Percentiles rank a stretch among this genome's conserved stretches.
These are phyloP conservation scores for Cecropterus lyciades DNA, from an alignment of 1,140 invertebrate genomes.

Conservation along the genomic window DNA sequence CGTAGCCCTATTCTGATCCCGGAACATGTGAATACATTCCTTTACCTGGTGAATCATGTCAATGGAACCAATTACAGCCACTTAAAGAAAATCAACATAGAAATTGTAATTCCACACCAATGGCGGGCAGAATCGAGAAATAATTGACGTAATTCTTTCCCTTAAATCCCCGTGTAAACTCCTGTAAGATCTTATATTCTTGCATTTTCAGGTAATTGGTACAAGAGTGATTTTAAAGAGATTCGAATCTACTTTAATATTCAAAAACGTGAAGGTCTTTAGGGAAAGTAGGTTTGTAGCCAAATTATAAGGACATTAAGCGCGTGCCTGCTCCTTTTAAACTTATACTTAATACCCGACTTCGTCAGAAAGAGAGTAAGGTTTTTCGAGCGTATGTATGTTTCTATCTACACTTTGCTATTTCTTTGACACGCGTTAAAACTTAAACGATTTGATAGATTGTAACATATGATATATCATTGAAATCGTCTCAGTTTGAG, in stretches of 20 bases:
- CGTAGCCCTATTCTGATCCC: no score
- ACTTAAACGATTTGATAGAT: no score
- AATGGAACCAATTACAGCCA: no score
- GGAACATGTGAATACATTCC: no score
- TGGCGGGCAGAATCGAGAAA: constrained; percentile 1
- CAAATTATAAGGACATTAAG: constrained; percentile 21
- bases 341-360: constrained; percentile 5
- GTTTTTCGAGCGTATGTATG: no score
- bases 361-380: no score
- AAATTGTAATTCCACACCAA: not conserved
- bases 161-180: not conserved
- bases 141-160: constrained; percentile 11
- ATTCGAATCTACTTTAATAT: constrained; percentile 17
- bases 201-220: constrained; percentile 12
- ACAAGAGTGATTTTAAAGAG: constrained; percentile 28
- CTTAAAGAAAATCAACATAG: no score
- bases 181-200: not conserved
- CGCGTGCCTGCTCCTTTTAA: not conserved
- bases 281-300: constrained; percentile 16
- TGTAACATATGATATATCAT: no score
- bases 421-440: no score
- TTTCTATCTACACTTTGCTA: no score
- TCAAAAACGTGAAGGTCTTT: constrained; percentile 3
- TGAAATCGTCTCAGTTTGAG: no score
- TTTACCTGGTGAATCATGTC: no score